These are phyloP conservation scores for Atta cephalotes DNA, from an alignment of 1,140 invertebrate genomes.

Conservation along the genomic window DNA sequence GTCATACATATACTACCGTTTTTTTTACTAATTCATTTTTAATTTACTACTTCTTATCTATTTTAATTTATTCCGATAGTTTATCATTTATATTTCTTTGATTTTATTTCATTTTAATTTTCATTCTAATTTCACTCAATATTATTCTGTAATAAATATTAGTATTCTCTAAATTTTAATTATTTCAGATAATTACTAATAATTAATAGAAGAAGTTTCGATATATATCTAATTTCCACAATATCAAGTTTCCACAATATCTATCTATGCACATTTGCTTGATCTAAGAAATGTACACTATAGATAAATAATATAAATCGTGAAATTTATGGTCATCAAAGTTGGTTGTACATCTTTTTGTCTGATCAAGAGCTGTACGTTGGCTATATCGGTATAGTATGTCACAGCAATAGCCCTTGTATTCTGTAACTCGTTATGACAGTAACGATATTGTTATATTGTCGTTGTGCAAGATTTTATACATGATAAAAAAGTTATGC, in stretches of 20 bases:
- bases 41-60: too few species aligned
- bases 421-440: background rate
- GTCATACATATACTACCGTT: too few species aligned
- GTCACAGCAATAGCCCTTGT: background rate
- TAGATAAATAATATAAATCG: slow-evolving; percentile 39
- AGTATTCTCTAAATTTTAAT: background rate
- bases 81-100: background rate
- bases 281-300: slow-evolving; percentile 12
- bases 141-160: background rate
- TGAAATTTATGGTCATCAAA: slow-evolving; percentile 22
- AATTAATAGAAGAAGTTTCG: background rate
- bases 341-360: slow-evolving; percentile 9
- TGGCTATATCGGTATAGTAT: background rate
- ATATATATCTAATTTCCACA: background rate
- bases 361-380: background rate
- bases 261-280: background rate
- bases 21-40: too few species aligned
- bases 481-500: too few species aligned
- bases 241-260: background rate
- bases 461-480: too few species aligned
- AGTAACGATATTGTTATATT: too few species aligned
- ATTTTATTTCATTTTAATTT: background rate
- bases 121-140: background rate
- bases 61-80: background rate
- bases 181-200: background rate